A percentile compares a stretch with the other conserved stretches of the same genome.
Conservation (phyloP, 2,888 invertebrate genomes). For the Melinaea menophilus region DNA sequence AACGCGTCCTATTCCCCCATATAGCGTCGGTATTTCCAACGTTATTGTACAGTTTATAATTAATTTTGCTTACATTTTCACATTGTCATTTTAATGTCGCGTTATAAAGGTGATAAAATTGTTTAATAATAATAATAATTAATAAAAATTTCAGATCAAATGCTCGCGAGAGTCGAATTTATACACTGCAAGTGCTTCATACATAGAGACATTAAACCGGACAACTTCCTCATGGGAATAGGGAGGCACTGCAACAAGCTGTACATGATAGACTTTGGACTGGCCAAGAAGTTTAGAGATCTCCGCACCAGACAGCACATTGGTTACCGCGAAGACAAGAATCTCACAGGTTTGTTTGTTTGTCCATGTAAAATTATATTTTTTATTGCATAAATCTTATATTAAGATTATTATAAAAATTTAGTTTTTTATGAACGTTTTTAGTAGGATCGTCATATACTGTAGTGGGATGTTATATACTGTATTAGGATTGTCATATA, state of each 20-base stretch:
- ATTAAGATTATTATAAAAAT: no score
- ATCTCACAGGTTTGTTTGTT: slow-evolving; percentile 83
- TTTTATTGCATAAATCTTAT: no score
- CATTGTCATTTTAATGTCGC: no score
- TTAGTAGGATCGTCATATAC: no score
- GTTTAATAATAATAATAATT: not conserved
- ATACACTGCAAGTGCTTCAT: slow-evolving; percentile 99
- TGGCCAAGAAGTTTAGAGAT: slow-evolving; percentile 99
- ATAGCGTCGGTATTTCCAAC: no score
- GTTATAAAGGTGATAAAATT: not conserved
- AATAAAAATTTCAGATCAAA: slow-evolving; percentile 53
- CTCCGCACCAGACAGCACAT: slow-evolving; percentile 95
- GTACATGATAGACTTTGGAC: slow-evolving; percentile 99
- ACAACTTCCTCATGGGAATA: slow-evolving; percentile 99
- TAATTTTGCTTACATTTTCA: no score
- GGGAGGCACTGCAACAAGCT: slow-evolving; percentile 99
- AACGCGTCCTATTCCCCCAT: no score
- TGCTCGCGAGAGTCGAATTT: slow-evolving; percentile 95
- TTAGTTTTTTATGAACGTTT: no score
- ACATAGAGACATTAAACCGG: slow-evolving; percentile 98
- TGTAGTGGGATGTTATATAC: no score
- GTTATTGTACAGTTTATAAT: no score
- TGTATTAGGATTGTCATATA: no score
- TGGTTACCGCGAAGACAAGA: slow-evolving; percentile 97
- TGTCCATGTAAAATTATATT: no score